These are phyloP conservation scores for Erynnis tages DNA, from an alignment of 2,888 invertebrate genomes.

Conservation along the genomic window DNA sequence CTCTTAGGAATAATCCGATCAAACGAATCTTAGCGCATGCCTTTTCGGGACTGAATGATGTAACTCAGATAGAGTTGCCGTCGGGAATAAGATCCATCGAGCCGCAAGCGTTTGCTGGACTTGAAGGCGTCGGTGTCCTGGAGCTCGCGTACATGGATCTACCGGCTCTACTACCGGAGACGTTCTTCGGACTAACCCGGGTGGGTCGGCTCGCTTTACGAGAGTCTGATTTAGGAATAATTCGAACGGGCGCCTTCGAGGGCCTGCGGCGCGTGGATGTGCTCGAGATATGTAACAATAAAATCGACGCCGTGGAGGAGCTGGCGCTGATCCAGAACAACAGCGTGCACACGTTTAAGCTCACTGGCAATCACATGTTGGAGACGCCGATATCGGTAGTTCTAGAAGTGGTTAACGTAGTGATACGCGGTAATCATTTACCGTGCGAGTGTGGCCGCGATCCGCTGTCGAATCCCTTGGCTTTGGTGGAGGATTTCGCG, in stretches of 20 bases:
- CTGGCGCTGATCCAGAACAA: slow-evolving; percentile 86
- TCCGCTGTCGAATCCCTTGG: slow-evolving; percentile 88
- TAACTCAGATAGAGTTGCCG: slow-evolving; percentile 91
- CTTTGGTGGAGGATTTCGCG: slow-evolving; percentile 84
- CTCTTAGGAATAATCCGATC: slow-evolving; percentile 92
- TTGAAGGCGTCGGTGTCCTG: slow-evolving; percentile 90
- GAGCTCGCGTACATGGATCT: slow-evolving; percentile 93
- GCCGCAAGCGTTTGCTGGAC: slow-evolving; percentile 89
- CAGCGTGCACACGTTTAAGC: slow-evolving; percentile 85
- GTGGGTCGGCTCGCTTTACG: slow-evolving; percentile 89
- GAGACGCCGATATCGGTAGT: slow-evolving; percentile 88
- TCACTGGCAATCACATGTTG: slow-evolving; percentile 92
- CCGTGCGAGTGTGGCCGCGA: slow-evolving; percentile 94
- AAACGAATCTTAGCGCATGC: slow-evolving; percentile 90
- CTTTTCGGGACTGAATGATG: slow-evolving; percentile 91
- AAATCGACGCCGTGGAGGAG: slow-evolving; percentile 91
- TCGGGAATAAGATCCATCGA: slow-evolving; percentile 88
- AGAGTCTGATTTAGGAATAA: slow-evolving; percentile 90
- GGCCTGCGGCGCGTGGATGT: slow-evolving; percentile 87
- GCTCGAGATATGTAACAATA: slow-evolving; percentile 90
- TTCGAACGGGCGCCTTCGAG: slow-evolving; percentile 88
- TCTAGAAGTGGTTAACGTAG: slow-evolving; percentile 86
- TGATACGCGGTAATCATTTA: slow-evolving; percentile 90
- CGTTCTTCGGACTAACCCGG: slow-evolving; percentile 89
- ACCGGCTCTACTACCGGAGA: slow-evolving; percentile 84